Evolutionary conservation across 2,797 vertebrate species (phyloP).

Genomic region (Sebastes flavidus): DNA sequence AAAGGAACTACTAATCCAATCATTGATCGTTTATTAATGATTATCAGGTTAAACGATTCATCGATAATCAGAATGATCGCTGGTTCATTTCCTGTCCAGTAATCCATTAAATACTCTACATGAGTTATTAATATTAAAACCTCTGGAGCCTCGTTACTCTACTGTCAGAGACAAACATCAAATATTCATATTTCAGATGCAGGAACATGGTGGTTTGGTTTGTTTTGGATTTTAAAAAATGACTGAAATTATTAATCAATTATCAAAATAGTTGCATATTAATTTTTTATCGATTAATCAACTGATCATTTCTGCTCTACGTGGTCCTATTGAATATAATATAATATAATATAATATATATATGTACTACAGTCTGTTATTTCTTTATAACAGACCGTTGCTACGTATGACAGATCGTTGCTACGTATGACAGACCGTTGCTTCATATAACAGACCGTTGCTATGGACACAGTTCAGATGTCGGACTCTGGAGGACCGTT

Average conservation of each 20-base stretch:
- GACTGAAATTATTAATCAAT: background rate
- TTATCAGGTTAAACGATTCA: background rate
- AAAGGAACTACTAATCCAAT: conserved; percentile 34
- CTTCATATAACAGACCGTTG: too few relatives aligned
- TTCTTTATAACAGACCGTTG: too few relatives aligned
- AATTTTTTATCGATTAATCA: background rate
- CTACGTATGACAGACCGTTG: too few relatives aligned
- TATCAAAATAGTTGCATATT: background rate
- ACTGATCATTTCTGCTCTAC: background rate
- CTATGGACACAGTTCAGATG: too few relatives aligned
- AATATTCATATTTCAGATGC: background rate
- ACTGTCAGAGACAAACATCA: background rate
- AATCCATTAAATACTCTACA: background rate
- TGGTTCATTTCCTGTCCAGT: background rate
- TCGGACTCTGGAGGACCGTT: too few relatives aligned
- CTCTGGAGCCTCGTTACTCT: background rate
- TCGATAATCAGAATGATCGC: background rate
- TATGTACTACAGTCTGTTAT: too few relatives aligned
- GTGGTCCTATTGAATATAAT: background rate
- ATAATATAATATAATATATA: background rate
- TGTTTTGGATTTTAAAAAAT: too few relatives aligned
- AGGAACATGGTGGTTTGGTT: too few relatives aligned
- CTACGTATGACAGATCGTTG: too few relatives aligned
- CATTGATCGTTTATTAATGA: background rate
- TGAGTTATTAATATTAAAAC: background rate